Base-by-base conservation (phyloP, 2,797 vertebrate species). In the Cuculus canorus region DNA sequence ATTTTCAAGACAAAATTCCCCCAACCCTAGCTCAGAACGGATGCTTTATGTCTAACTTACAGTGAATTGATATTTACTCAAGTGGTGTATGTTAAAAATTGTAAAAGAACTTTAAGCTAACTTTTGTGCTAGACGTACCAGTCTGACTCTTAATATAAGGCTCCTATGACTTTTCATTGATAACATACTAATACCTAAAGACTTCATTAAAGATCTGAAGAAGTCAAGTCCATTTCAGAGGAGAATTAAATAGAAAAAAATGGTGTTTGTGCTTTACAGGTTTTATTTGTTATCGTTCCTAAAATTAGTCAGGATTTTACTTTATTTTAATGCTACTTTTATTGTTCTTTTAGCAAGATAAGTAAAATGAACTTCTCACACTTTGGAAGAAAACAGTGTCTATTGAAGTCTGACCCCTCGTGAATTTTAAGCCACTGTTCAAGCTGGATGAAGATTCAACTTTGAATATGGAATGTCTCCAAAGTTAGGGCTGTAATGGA, bases 401-500 rank as follows among this genome's bases (percentile, higher is more conserved):
- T 61, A 0, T 1, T 33, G 19, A 17, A 35, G 32, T 8, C 21
- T 33, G 57, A 21, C 13, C 2, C 2, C 5, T 37, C 17, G 54
- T 43, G 50, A n/a, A 65, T 12, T 65, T 80, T 64, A 12, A 35
- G 32, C 45, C 17, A 39, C 10, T 52, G 0, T n/a, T 59, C 30
- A 76, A 43, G 25, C n/a, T 86, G 70, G 28, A 28, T 7, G 19
- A 4, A 66, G 19, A 69, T 22, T 47, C 1, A 7, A 22, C 18
- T 70, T 59, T 18, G 17, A 53, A 68, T 11, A 16, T n/a, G 2
- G 5, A 47, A 0, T 7, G 24, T 22, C 13, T 52, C 54, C 59
- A 66, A 7, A 72, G 22, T 21, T 7, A 33, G 48, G n/a, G 23
- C 11, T 43, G 32, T 12, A 41, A 23, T n/a, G 23, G 43, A 33